These are phyloP conservation scores for Ormyrus pomaceus DNA, from an alignment of 2,888 invertebrate genomes.

Conservation along the genomic window DNA sequence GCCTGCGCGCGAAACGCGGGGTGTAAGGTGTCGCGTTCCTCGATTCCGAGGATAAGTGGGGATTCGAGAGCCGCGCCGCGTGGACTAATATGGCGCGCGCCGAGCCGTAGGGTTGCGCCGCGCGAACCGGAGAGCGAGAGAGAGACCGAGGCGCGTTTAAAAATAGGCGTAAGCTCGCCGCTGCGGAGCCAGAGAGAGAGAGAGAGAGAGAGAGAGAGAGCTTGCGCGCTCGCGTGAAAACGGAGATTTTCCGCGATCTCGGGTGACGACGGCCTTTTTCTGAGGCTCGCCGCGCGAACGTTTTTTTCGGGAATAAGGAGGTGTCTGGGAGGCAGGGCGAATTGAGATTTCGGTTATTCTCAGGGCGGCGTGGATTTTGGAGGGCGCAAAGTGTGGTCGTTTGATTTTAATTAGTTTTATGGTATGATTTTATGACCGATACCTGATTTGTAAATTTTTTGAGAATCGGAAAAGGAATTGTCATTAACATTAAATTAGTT, in stretches of 20 bases:
- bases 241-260: conserved; percentile 27
- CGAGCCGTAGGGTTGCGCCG: conserved; percentile 22
- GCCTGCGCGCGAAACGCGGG: conserved; percentile 57
- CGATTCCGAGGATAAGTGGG: conserved; percentile 72
- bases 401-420: too few species aligned
- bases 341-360: too few species aligned
- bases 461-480: too few species aligned
- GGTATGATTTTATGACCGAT: too few species aligned
- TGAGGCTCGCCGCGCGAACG: background rate
- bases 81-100: conserved; percentile 76
- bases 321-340: too few species aligned
- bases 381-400: too few species aligned
- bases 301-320: background rate
- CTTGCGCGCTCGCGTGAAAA: background rate
- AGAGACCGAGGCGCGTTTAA: conserved; percentile 41
- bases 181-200: conserved; percentile 1
- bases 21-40: conserved; percentile 73
- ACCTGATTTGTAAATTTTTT: too few species aligned
- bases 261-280: background rate
- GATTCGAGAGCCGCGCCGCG: conserved; percentile 68
- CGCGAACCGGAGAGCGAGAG: background rate
- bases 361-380: too few species aligned
- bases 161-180: conserved; percentile 53
- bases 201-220: background rate
- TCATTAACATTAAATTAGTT: too few species aligned